Base-by-base conservation (phyloP, 2,113 vertebrate species). In the Passer domesticus region DNA sequence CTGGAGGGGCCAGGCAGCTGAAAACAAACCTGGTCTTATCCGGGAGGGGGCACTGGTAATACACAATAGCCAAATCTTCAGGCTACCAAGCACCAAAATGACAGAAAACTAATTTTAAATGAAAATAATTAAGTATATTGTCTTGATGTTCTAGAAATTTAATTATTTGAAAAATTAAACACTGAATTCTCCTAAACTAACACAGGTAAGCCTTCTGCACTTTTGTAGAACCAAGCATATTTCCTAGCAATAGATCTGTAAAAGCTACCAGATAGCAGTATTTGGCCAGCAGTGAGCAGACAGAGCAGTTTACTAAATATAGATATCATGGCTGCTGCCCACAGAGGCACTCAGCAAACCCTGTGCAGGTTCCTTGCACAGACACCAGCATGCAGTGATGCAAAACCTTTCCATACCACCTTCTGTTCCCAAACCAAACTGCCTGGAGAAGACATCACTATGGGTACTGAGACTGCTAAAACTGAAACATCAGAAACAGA, bases 21-120 rank as follows among this genome's bases (percentile, higher is more conserved):
- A 39, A 78, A 91, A 81, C 28, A 49, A 92, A 58, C 50, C 70
- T 41, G 70, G 33, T 21, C 79, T 89, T 55, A 83, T 60, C 94
- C 84, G 10, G 55, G 82, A 97, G 91, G 64, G 93, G 96, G 93
- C 96, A 95, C 82, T 95, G 85, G 72, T 80, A 85, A 68, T 59
- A 77, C 93, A 46, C 50, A 43, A 7, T 28, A 88, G 72, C 85
- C 68, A 77, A 18, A 64, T 15, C 72, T 44, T 77, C 49, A 41
- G 52, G 22, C 41, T 74, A 44, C 64, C 17, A 33, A 52, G 39
- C 28, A 41, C 43, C n/a, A 53, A 69, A 70, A 33, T 6, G 8
- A 83, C 2, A 5, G 28, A 50, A 87, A 83, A 66, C 15, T 23
- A 66, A 16, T 33, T 59, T 30, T 49, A 43, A 60, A 67, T 59